Conservation (phyloP, 2,113 vertebrate species). For the Saccopteryx bilineata region DNA sequence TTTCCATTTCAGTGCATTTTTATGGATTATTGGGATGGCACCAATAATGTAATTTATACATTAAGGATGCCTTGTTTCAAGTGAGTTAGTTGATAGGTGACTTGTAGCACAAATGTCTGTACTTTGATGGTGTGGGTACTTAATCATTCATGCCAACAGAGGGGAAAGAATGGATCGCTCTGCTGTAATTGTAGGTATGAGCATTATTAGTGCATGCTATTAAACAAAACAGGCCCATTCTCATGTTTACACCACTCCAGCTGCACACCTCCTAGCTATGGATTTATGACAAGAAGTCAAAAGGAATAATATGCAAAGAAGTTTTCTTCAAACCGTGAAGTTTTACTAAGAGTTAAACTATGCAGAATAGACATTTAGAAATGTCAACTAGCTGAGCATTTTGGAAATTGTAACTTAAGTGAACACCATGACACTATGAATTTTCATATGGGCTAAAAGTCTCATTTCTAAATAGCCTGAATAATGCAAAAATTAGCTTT, state of each 20-base stretch:
- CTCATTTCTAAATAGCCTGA: constrained; percentile 48
- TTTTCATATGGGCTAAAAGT: constrained; percentile 61
- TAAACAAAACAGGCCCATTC: background rate
- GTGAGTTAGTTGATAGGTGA: background rate
- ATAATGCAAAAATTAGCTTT: constrained; percentile 41
- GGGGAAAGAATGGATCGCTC: background rate
- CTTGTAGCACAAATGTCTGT: accelerated
- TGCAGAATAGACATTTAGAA: constrained; percentile 78
- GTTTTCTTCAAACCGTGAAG: constrained; percentile 34
- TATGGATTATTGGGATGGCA: background rate
- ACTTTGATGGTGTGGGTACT: background rate
- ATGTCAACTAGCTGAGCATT: constrained; percentile 71
- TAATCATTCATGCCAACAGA: background rate
- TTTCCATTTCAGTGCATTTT: background rate
- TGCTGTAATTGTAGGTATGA: background rate
- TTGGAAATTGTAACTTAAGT: constrained; percentile 20
- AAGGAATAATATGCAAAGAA: background rate
- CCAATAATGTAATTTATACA: background rate
- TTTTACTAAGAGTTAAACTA: constrained; percentile 64
- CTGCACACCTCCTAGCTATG: background rate
- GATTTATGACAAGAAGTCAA: background rate
- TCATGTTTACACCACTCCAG: background rate
- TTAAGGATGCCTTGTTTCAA: background rate
- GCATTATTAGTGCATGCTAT: accelerated
- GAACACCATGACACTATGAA: constrained; percentile 42